Percentiles rank a stretch among this genome's conserved stretches.
Conservation (phyloP, 2,113 vertebrate genomes). For the Regulus satrapa region DNA sequence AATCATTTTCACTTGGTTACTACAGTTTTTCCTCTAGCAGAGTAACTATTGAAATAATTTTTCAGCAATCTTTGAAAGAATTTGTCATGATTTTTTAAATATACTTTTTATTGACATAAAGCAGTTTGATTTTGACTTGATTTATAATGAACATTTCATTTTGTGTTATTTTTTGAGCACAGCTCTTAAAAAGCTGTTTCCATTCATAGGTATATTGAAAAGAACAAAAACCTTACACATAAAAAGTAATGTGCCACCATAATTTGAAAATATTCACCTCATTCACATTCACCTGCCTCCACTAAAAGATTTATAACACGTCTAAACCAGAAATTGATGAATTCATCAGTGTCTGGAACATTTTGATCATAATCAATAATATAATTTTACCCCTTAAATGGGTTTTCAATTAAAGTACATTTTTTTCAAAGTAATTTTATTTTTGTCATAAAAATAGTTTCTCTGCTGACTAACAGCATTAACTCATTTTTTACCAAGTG, state of each 20-base stretch:
- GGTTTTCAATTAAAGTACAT: constrained; percentile 74
- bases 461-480: constrained; percentile 26
- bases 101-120: constrained; percentile 17
- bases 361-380: constrained; percentile 80
- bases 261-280: constrained; percentile 72
- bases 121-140: constrained; percentile 13
- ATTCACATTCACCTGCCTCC: constrained; percentile 38
- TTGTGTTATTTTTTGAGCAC: constrained; percentile 4
- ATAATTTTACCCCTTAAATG: constrained; percentile 74
- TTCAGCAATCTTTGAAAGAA: not conserved
- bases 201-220: not conserved
- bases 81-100: constrained; percentile 27
- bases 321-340: constrained; percentile 70
- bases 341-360: constrained; percentile 69
- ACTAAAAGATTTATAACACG: constrained; percentile 72
- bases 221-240: constrained; percentile 32
- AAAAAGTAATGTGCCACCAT: constrained; percentile 43
- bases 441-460: constrained; percentile 54
- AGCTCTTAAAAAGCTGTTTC: constrained; percentile 38
- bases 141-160: constrained; percentile 20
- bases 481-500: constrained; percentile 28
- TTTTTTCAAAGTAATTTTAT: constrained; percentile 67
- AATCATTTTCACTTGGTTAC: not conserved
- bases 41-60: constrained; percentile 15
- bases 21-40: not conserved